Percentiles rank a stretch among this genome's conserved stretches.
These are phyloP conservation scores for Trematocara variabile DNA, from an alignment of 2,113 vertebrate genomes.

Conservation along the genomic window DNA sequence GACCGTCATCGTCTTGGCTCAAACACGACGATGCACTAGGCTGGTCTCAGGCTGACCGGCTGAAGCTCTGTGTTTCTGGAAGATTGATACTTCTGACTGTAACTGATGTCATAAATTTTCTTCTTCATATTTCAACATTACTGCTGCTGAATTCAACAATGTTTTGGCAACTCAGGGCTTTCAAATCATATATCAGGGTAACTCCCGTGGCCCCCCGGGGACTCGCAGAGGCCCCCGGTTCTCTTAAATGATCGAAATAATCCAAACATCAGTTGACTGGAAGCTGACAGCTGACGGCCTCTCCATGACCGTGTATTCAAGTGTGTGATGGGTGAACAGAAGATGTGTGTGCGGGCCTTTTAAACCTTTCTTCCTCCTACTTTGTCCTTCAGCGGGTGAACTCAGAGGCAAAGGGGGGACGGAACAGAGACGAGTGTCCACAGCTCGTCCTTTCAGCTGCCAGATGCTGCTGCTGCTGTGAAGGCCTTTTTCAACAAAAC, in stretches of 20 bases:
- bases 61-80: neutral
- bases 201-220: neutral
- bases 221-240: neutral
- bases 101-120: neutral
- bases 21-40: neutral
- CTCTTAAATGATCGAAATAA: neutral
- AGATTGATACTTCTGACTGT: neutral
- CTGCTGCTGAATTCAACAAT: neutral
- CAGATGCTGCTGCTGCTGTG: constrained; percentile 1
- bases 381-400: neutral
- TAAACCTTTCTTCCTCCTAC: neutral
- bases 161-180: neutral
- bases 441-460: neutral
- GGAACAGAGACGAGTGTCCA: neutral
- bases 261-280: neutral
- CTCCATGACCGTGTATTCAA: neutral
- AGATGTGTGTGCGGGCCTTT: neutral
- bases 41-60: neutral
- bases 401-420: neutral
- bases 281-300: neutral
- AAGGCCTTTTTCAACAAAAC: neutral
- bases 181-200: neutral
- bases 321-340: neutral
- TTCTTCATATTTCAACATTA: neutral
- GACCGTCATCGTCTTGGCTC: neutral